Base-by-base conservation (phyloP, 2,113 vertebrate species). In the Leptobrachium leishanense region DNA sequence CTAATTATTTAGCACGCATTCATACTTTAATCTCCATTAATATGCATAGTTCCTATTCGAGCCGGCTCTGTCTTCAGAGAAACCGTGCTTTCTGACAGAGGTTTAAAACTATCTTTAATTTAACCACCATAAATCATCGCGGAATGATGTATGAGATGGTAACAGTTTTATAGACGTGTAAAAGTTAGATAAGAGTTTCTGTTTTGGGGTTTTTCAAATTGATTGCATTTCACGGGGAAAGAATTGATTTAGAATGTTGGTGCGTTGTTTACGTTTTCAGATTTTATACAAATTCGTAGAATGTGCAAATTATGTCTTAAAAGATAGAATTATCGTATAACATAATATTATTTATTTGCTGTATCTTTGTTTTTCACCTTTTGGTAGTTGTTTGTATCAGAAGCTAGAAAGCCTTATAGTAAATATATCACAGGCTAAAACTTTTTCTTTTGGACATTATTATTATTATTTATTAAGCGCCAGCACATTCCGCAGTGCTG, bases 21-120 rank as follows among this genome's bases (percentile, higher is more conserved):
- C 77, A 80, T 80, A 80, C 65, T 80, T 80, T 74, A 73, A 73
- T 80, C 64, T 72, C 63, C 77, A 80, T 80, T 80, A 67, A 67
- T 67, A 67, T 80, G 70, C 70, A 80, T 80, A 46, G 72, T 80
- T 44, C 40, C 59, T 72, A 42, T 66, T 46, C 57, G 66, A 59
- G 12, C 41, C 7, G 41, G 65, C 68, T 46, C 67, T 39, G 6
- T 77, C 55, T 59, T 77, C 67, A 77, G 42, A 71, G 67, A 46
- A 40, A 70, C n/a, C 4, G 57, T 70, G 42, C 31, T 69, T 3
- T 68, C 40, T 44, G 55, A 69, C 5, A 43, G n/a, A n/a, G 43
- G 55, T 71, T 70, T 3, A 41, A 13, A 50, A 77, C 41, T 62
- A 20, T 77, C 57, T 46, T 59, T 77, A 70, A 77, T 8, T n/a